Percentiles rank a stretch among this genome's conserved stretches.
Conservation (phyloP, 2,888 invertebrate genomes). For the Rhingia campestris region DNA sequence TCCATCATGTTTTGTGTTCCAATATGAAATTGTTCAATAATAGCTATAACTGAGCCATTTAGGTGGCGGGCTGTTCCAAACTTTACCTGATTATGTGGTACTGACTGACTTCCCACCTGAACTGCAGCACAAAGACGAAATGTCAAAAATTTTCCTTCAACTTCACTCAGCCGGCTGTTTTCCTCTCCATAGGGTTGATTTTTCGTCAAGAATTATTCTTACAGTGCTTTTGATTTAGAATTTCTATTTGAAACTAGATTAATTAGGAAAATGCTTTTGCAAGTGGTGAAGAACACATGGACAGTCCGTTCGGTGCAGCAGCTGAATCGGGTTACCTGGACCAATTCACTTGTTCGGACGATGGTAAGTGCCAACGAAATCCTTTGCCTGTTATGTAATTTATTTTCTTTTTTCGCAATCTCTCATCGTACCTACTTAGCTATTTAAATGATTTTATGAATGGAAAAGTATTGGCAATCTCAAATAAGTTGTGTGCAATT, state of each 20-base stretch:
- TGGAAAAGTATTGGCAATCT: background rate
- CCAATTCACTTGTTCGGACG: conserved; percentile 75
- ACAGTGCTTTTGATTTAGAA: conserved; percentile 2
- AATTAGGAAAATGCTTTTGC: conserved; percentile 77
- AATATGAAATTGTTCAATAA: too few relatives aligned
- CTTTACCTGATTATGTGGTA: too few relatives aligned
- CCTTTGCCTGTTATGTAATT: conserved; percentile 76
- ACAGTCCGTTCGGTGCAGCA: conserved; percentile 78
- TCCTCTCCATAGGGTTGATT: background rate
- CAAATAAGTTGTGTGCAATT: too few relatives aligned
- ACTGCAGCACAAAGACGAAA: conserved; percentile 3
- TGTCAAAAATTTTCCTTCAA: background rate
- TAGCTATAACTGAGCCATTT: too few relatives aligned
- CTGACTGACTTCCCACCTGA: conserved; percentile 6
- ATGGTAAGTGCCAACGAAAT: conserved; percentile 77
- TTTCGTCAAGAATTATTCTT: background rate
- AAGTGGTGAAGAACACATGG: conserved; percentile 77
- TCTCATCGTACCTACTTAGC: background rate
- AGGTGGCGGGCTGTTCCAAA: background rate
- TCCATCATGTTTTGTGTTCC: too few relatives aligned
- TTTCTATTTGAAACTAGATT: background rate
- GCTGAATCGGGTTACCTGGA: conserved; percentile 76
- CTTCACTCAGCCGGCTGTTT: conserved; percentile 16
- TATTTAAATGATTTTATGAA: conserved; percentile 1
- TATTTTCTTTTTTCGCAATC: conserved; percentile 17